These are phyloP conservation scores for Carollia perspicillata DNA, from an alignment of 2,113 vertebrate genomes.

Conservation along the genomic window DNA sequence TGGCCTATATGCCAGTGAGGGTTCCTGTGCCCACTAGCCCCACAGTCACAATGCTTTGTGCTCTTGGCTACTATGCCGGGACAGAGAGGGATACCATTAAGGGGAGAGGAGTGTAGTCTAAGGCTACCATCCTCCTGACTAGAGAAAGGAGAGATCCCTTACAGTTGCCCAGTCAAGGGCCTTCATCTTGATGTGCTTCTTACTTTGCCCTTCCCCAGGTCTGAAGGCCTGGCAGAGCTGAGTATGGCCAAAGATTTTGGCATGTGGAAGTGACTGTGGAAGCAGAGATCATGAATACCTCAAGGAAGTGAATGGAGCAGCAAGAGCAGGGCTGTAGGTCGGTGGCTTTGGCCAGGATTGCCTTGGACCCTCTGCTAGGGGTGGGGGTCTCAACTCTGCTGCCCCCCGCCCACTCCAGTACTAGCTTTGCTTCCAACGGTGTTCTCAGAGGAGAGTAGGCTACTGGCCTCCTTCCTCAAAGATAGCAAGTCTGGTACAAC, in stretches of 20 bases:
- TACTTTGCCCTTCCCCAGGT: neutral
- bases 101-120: neutral
- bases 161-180: neutral
- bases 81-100: neutral
- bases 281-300: slow-evolving; percentile 56
- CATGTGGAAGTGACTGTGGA: neutral
- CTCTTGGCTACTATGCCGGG: slow-evolving; percentile 36
- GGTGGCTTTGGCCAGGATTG: neutral
- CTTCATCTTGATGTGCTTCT: neutral
- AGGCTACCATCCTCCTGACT: neutral
- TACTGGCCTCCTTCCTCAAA: slow-evolving; percentile 24
- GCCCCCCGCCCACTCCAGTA: neutral
- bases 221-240: neutral
- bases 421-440: neutral
- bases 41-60: neutral
- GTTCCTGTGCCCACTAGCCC: neutral
- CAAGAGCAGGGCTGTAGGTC: neutral
- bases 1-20: neutral
- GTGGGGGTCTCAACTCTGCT: neutral
- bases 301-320: slow-evolving; percentile 7
- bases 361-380: neutral
- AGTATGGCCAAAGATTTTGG: neutral
- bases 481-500: slow-evolving; percentile 10
- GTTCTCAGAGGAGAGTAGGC: neutral
- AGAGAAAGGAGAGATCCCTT: neutral